A percentile compares a stretch with the other conserved stretches of the same genome.
Conservation (phyloP, 1,140 invertebrate genomes). For the Lineus longissimus region DNA sequence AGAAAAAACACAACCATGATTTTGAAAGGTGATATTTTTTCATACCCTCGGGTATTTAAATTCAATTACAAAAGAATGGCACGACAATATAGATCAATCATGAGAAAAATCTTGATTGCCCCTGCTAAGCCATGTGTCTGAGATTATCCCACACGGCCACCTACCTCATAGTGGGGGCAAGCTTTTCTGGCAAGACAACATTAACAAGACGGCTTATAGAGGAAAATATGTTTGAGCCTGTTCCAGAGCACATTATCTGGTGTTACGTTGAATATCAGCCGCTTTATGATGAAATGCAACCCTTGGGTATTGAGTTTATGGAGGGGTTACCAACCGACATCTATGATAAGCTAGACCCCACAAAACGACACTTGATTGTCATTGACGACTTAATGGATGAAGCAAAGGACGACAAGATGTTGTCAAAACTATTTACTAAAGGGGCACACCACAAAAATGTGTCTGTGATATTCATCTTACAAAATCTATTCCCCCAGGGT, state of each 20-base stretch:
- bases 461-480: neutral
- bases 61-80: too few species aligned
- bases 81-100: too few species aligned
- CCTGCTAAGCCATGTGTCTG: too few species aligned
- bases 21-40: too few species aligned
- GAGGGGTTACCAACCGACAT: neutral
- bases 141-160: too few species aligned
- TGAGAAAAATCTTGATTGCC: too few species aligned
- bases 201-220: neutral
- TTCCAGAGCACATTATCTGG: neutral
- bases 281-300: neutral
- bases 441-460: neutral
- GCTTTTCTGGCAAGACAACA: neutral
- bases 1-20: too few species aligned
- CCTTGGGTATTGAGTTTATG: neutral
- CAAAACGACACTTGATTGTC: neutral
- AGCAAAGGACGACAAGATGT: neutral
- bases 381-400: constrained; percentile 3
- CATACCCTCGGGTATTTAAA: too few species aligned
- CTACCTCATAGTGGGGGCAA: too few species aligned
- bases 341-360: neutral
- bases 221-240: neutral
- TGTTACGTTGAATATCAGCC: neutral
- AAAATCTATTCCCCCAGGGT: neutral
- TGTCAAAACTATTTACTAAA: neutral